Conservation (phyloP, 2,888 invertebrate species). For the Athripsodes cinereus region DNA sequence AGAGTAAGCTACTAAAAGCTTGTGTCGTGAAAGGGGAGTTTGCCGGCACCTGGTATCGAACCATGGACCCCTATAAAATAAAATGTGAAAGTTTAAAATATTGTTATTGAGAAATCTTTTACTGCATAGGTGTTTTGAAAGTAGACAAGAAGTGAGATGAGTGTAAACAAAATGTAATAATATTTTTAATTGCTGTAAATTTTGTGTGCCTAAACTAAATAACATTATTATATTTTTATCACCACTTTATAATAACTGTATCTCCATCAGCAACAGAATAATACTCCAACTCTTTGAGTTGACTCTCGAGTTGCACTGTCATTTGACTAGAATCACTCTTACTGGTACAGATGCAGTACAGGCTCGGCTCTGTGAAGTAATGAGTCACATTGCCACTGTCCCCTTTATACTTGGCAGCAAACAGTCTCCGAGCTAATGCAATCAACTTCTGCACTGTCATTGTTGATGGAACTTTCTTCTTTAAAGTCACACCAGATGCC, state of each 20-base stretch:
- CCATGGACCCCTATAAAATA: too few relatives aligned
- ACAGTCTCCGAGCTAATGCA: slow-evolving; percentile 71
- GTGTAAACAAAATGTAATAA: too few relatives aligned
- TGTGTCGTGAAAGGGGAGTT: too few relatives aligned
- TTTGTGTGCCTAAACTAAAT: too few relatives aligned
- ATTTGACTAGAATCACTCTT: slow-evolving; percentile 50
- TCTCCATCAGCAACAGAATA: slow-evolving; percentile 83
- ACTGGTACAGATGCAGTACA: slow-evolving; percentile 48
- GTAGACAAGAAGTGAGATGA: too few relatives aligned
- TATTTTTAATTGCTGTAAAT: too few relatives aligned
- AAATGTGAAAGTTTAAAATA: too few relatives aligned
- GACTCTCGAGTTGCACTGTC: slow-evolving; percentile 72
- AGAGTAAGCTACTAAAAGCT: too few relatives aligned
- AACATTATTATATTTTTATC: too few relatives aligned
- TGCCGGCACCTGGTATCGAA: too few relatives aligned
- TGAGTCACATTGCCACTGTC: neutral
- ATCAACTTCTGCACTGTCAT: slow-evolving; percentile 80
- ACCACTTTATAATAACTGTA: slow-evolving; percentile 65
- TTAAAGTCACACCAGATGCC: slow-evolving; percentile 50
- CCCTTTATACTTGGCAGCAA: slow-evolving; percentile 36
- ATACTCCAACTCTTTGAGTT: slow-evolving; percentile 73
- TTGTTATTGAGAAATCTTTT: too few relatives aligned
- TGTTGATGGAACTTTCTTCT: slow-evolving; percentile 69
- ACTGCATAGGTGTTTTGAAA: too few relatives aligned
- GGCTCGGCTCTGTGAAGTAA: slow-evolving; percentile 32